phyloP scores from a whole-genome alignment of 2,888 invertebrate genomes.

The Eurytoma adleriae region DNA sequence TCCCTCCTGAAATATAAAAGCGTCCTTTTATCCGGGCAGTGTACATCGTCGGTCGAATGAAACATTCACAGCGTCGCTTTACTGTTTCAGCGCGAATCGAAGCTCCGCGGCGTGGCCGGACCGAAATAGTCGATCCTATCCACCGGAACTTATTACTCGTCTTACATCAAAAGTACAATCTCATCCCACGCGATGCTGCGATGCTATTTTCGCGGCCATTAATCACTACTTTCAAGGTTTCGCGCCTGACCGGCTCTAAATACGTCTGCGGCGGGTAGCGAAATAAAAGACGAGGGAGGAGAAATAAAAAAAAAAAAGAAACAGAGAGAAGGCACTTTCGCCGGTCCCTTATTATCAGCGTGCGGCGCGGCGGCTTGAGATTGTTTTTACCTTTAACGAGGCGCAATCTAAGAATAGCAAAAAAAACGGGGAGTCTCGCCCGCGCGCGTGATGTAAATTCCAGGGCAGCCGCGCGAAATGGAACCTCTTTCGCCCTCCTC shows the following conservation, averaged over 20 bases:
- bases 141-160: not conserved
- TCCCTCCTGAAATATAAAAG: conserved; percentile 57
- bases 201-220: not conserved
- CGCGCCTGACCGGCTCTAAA: not conserved
- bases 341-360: conserved; percentile 36
- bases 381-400: conserved; percentile 55
- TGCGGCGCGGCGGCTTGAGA: conserved; percentile 19
- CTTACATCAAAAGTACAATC: not conserved
- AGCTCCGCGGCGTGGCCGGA: not conserved
- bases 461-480: conserved; percentile 12
- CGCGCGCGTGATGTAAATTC: conserved; percentile 29
- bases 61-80: not conserved
- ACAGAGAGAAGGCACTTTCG: conserved; percentile 13
- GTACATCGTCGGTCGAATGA: not conserved
- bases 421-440: conserved; percentile 2
- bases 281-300: not conserved
- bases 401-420: conserved; percentile 53
- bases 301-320: not conserved
- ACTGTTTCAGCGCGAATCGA: not conserved
- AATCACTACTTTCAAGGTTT: not conserved
- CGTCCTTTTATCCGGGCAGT: not conserved
- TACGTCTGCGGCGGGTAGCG: too few species aligned
- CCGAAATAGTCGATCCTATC: not conserved
- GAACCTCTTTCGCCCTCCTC: not conserved
- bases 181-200: not conserved